These are phyloP conservation scores for Manis pentadactyla DNA, from an alignment of 2,797 vertebrate genomes.

Conservation along the genomic window DNA sequence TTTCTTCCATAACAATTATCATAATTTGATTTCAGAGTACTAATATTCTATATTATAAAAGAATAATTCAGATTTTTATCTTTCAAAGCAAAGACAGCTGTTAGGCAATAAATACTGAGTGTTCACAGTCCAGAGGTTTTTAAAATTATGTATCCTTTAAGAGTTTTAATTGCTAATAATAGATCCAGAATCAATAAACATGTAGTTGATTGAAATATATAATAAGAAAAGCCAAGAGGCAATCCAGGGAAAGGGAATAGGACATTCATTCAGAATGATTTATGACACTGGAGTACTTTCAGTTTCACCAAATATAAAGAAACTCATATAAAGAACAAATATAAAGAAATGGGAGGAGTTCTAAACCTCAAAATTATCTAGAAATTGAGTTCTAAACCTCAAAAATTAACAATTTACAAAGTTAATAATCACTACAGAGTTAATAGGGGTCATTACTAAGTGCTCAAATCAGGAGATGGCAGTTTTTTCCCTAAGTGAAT, in stretches of 20 bases:
- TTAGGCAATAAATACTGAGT: conserved; percentile 48
- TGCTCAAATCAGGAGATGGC: background rate
- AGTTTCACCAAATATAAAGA: conserved; percentile 18
- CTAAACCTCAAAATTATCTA: too few relatives aligned
- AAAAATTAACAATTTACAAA: conserved; percentile 35
- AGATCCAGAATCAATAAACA: conserved; percentile 22
- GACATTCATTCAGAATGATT: background rate
- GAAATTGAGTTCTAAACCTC: background rate
- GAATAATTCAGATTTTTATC: conserved; percentile 16
- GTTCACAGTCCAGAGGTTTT: background rate
- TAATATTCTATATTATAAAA: background rate
- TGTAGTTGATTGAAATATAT: conserved; percentile 30
- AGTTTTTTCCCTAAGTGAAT: background rate
- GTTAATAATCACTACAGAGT: background rate
- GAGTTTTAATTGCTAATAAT: conserved; percentile 36
- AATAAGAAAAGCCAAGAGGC: background rate
- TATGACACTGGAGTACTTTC: background rate
- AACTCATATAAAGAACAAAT: background rate
- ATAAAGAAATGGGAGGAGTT: too few relatives aligned
- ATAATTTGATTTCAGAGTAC: conserved; percentile 12
- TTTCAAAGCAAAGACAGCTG: conserved; percentile 42
- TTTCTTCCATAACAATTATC: conserved; percentile 39
- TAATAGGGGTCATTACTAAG: background rate
- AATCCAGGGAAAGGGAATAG: background rate
- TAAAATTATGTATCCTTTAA: conserved; percentile 36